Conservation (phyloP, 2,888 invertebrate species). For the Microdon myrmicae region DNA sequence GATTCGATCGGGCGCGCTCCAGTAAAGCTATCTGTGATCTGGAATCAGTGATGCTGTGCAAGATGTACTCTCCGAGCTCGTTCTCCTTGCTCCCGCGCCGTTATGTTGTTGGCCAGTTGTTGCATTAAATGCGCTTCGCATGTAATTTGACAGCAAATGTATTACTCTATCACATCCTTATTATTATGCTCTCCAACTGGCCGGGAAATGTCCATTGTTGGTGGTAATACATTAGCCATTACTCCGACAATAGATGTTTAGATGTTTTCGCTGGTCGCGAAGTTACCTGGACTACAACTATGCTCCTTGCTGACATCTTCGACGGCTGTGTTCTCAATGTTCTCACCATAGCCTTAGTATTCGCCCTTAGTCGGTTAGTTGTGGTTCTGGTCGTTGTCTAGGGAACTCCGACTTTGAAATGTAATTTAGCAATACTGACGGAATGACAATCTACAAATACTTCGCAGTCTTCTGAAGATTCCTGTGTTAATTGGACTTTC, state of each 20-base stretch:
- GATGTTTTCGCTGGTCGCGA: slow-evolving; percentile 43
- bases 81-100: slow-evolving; percentile 11
- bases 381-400: slow-evolving; percentile 24
- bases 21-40: slow-evolving; percentile 47
- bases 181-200: slow-evolving; percentile 53
- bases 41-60: slow-evolving; percentile 43
- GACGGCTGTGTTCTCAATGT: too few relatives aligned
- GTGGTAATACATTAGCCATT: slow-evolving; percentile 53
- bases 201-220: slow-evolving; percentile 51
- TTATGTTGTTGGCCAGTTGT: slow-evolving; percentile 35
- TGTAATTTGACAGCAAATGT: slow-evolving; percentile 57
- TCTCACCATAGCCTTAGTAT: too few relatives aligned
- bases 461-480: slow-evolving; percentile 19
- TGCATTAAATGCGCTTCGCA: slow-evolving; percentile 53
- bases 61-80: slow-evolving; percentile 42
- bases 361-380: slow-evolving; percentile 15
- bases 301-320: too few relatives aligned
- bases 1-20: slow-evolving; percentile 50
- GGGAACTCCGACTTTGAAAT: slow-evolving; percentile 43
- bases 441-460: slow-evolving; percentile 34
- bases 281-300: too few relatives aligned
- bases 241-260: slow-evolving; percentile 52
- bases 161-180: slow-evolving; percentile 56
- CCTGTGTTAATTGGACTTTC: slow-evolving; percentile 38
- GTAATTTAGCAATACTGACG: slow-evolving; percentile 45